phyloP scores from a whole-genome alignment of 2,888 invertebrate genomes.

The Poecilobothrus nobilitatus region DNA sequence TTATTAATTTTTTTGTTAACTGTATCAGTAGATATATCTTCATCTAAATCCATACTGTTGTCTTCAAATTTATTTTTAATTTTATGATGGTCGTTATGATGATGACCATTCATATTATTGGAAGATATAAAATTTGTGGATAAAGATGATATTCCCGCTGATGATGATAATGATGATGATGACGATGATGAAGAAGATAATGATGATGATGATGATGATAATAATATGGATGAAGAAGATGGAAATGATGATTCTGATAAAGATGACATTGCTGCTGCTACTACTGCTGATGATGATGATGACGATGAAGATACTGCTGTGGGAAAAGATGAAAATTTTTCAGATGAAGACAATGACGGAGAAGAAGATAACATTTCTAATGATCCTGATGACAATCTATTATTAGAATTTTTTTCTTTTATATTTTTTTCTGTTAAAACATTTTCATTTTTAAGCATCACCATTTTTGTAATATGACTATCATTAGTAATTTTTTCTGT shows the following conservation, averaged over 20 bases:
- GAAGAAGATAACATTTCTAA: background rate
- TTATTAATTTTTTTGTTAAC: background rate
- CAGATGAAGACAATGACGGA: background rate
- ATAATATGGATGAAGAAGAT: background rate
- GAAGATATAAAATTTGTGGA: background rate
- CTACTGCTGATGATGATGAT: no score
- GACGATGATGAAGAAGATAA: background rate
- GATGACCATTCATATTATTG: background rate
- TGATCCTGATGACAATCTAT: background rate
- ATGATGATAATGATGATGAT: background rate
- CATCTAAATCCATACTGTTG: background rate
- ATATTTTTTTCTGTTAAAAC: background rate
- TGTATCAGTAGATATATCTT: background rate
- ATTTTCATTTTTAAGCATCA: constrained; percentile 3
- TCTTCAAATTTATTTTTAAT: constrained; percentile 6
- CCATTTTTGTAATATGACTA: constrained; percentile 6
- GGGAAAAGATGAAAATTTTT: no score
- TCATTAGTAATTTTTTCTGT: background rate
- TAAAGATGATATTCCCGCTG: background rate
- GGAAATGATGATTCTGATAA: background rate
- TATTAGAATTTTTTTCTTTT: background rate
- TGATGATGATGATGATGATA: background rate
- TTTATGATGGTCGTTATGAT: constrained; percentile 1
- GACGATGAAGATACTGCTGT: no score
- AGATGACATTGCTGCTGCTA: no score